A percentile compares a stretch with the other conserved stretches of the same genome.
Conservation (phyloP, 2,113 vertebrate species). For the Stegostoma tigrinum region DNA sequence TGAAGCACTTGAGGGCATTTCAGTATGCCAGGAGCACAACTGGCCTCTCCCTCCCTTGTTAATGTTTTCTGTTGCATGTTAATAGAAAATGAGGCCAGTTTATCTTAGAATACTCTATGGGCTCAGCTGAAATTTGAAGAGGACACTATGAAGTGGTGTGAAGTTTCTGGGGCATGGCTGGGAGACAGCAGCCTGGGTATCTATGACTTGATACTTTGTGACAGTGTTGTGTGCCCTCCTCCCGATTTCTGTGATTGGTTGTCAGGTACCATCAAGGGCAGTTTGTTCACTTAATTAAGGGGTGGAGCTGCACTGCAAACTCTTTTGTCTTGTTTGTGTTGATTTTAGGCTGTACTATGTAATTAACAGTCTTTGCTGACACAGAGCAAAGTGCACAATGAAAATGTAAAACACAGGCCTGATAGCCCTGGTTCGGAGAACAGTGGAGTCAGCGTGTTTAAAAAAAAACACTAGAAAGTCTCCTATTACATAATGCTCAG, state of each 20-base stretch:
- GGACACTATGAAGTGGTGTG: neutral
- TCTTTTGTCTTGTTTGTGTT: neutral
- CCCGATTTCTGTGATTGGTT: neutral
- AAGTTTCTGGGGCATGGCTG: neutral
- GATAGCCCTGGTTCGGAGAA: neutral
- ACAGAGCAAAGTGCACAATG: neutral
- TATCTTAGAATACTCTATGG: neutral
- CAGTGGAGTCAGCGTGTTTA: neutral
- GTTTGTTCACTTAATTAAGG: constrained; percentile 16
- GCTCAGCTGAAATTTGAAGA: neutral
- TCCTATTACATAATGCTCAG: neutral
- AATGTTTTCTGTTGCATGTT: neutral
- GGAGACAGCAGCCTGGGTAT: neutral
- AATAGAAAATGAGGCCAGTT: neutral
- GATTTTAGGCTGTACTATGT: neutral
- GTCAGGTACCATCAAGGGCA: neutral
- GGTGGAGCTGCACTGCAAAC: neutral
- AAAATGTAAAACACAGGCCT: neutral
- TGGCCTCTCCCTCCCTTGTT: neutral
- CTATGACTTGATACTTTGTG: neutral
- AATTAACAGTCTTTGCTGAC: constrained; percentile 3
- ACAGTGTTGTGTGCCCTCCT: neutral
- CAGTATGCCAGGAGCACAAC: neutral
- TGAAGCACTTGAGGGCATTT: too few relatives aligned
- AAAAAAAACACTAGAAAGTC: neutral